These are phyloP conservation scores for Zapornia atra DNA, from an alignment of 2,113 vertebrate species.

Conservation along the genomic window DNA sequence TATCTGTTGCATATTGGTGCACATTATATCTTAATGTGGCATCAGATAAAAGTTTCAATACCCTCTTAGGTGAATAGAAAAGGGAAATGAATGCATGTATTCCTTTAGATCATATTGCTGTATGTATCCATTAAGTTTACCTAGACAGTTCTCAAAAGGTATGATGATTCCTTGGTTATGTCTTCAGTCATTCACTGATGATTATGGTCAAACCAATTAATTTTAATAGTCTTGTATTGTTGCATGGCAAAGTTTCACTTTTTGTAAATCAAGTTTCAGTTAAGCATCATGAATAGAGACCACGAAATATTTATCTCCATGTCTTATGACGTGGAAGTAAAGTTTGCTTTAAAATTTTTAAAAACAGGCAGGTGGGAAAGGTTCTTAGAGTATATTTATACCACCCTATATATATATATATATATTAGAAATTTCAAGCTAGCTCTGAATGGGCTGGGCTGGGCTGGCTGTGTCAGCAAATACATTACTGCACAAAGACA, in stretches of 20 bases:
- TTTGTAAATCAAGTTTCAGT: background rate
- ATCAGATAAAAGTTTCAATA: conserved; percentile 44
- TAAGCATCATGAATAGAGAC: background rate
- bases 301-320: background rate
- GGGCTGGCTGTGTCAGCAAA: background rate
- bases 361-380: background rate
- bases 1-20: background rate
- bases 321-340: background rate
- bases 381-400: background rate
- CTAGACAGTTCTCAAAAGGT: background rate
- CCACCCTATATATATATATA: background rate
- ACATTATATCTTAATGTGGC: conserved; percentile 10
- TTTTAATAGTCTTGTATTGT: conserved; percentile 14
- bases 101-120: conserved; percentile 36
- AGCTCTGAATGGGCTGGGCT: background rate
- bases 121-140: background rate
- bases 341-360: background rate
- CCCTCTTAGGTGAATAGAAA: conserved; percentile 7
- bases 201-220: background rate
- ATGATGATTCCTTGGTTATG: background rate
- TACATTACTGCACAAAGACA: background rate
- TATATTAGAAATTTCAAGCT: background rate
- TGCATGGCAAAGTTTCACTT: background rate
- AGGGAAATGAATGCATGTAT: conserved; percentile 54
- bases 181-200: background rate